phyloP scores from a whole-genome alignment of 1,140 invertebrate species.

The Cotesia vestalis region DNA sequence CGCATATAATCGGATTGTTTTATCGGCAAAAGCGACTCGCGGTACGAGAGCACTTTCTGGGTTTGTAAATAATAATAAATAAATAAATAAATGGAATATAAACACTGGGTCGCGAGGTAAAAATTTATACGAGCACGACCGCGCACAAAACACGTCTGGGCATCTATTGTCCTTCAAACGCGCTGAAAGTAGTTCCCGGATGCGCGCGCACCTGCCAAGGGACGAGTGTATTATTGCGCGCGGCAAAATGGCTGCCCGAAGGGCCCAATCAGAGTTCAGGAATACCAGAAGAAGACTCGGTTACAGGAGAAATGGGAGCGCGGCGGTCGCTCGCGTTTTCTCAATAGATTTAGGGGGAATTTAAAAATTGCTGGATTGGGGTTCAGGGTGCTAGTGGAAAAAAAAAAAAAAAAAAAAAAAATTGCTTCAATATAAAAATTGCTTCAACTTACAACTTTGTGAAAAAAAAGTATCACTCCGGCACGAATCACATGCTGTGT shows the following conservation, averaged over 20 bases:
- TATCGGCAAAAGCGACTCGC: too few species aligned
- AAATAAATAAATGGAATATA: conserved; percentile 38
- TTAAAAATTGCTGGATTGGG: conserved; percentile 16
- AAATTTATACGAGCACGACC: conserved; percentile 57
- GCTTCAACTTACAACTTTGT: too few species aligned
- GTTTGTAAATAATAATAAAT: conserved; percentile 8
- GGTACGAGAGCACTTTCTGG: conserved; percentile 35
- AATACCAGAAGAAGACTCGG: conserved; percentile 24
- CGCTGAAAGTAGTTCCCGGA: conserved; percentile 64
- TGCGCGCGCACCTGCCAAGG: conserved; percentile 61
- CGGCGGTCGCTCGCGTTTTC: conserved; percentile 24
- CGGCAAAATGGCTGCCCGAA: conserved; percentile 38
- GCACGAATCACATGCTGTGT: too few species aligned
- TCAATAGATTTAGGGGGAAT: conserved; percentile 23
- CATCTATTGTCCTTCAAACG: conserved; percentile 65
- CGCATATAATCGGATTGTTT: too few species aligned
- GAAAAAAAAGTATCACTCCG: too few species aligned
- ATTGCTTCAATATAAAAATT: too few species aligned
- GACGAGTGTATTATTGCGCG: conserved; percentile 47
- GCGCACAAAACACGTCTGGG: conserved; percentile 65
- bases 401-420: too few species aligned
- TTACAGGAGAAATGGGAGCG: conserved; percentile 28
- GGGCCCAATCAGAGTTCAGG: conserved; percentile 40
- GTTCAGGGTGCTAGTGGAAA: background rate
- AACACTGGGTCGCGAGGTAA: conserved; percentile 37